These are phyloP conservation scores for Podilymbus podiceps DNA, from an alignment of 2,113 vertebrate species.

Conservation along the genomic window DNA sequence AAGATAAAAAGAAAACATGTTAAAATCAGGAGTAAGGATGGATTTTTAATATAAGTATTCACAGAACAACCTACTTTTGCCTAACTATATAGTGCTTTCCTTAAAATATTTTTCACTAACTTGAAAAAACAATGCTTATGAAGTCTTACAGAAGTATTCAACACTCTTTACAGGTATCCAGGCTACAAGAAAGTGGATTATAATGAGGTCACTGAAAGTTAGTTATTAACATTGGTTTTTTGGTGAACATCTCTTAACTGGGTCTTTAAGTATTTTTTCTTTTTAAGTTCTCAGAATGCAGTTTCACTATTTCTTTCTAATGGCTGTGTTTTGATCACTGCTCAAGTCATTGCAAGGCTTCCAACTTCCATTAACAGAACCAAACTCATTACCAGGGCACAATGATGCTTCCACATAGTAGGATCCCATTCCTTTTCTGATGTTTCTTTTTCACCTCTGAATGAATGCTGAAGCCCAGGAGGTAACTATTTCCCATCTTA, in stretches of 20 bases:
- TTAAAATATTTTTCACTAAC: neutral
- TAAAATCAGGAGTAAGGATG: neutral
- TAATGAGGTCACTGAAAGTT: neutral
- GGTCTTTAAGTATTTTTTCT: neutral
- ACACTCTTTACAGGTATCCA: neutral
- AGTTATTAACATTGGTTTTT: neutral
- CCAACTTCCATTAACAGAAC: neutral
- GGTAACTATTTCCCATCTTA: neutral
- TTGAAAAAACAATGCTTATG: neutral
- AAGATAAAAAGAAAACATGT: neutral
- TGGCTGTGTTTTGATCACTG: neutral
- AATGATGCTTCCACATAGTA: neutral
- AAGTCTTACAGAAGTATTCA: neutral
- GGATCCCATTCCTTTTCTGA: neutral
- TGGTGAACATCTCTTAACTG: neutral
- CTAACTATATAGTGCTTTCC: neutral
- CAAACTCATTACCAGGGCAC: neutral
- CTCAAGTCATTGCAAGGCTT: neutral
- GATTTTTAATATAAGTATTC: neutral
- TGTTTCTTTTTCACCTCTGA: neutral
- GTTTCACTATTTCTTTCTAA: neutral
- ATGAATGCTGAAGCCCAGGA: neutral
- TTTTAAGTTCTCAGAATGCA: neutral
- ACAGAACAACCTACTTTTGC: neutral
- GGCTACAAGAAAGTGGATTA: neutral